Conservation (phyloP, 1,140 invertebrate species). For the Arion vulgaris region DNA sequence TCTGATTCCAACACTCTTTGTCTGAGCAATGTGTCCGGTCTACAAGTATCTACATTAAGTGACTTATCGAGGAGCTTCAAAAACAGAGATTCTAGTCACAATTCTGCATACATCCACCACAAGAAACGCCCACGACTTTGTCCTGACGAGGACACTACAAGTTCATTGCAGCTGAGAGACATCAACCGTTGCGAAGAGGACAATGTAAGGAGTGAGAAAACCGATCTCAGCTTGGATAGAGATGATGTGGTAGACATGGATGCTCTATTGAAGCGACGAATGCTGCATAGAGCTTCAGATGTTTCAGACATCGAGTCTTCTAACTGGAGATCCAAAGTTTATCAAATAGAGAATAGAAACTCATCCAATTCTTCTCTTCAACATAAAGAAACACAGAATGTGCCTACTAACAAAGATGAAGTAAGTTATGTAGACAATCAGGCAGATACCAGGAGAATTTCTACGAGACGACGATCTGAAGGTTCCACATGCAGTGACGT, state of each 20-base stretch:
- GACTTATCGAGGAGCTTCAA: no score
- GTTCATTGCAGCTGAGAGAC: no score
- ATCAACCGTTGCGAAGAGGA: no score
- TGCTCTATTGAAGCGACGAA: not conserved
- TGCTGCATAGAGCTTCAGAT: not conserved
- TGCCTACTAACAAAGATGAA: not conserved
- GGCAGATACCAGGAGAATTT: not conserved
- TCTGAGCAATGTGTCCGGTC: no score
- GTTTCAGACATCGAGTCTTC: not conserved
- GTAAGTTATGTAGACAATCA: not conserved
- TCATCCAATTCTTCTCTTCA: not conserved
- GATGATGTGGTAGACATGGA: not conserved
- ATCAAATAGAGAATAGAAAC: slow-evolving; percentile 2
- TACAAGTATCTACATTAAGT: no score
- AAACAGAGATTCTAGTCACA: no score
- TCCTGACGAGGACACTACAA: no score
- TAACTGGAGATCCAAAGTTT: slow-evolving; percentile 19
- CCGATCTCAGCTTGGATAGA: no score
- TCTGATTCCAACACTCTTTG: no score
- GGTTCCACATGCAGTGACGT: not conserved
- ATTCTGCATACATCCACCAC: no score
- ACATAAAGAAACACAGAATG: not conserved
- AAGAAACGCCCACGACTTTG: no score
- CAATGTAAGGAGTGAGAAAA: no score
- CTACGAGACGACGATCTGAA: not conserved